phyloP scores from a whole-genome alignment of 1,140 invertebrate species.

The Zaprionus vittiger region DNA sequence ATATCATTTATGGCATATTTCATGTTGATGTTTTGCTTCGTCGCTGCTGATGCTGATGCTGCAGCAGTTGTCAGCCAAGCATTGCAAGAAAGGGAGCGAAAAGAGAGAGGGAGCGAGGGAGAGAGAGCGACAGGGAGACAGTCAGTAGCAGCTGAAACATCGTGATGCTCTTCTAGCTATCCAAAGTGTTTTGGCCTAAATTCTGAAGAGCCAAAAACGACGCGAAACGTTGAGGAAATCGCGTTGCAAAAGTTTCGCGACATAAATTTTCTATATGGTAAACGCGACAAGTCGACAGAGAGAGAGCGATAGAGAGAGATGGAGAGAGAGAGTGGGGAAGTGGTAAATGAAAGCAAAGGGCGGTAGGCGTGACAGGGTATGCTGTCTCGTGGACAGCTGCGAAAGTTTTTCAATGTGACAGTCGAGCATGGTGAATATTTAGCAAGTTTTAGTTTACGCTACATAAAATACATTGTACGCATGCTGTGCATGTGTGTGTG shows the following conservation, averaged over 20 bases:
- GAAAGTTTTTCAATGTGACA: conserved; percentile 65
- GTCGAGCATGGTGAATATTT: conserved; percentile 54
- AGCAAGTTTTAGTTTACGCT: conserved; percentile 54
- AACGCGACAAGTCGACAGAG: not conserved
- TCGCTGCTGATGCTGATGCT: conserved; percentile 8
- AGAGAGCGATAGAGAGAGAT: not conserved
- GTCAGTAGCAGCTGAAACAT: conserved; percentile 13
- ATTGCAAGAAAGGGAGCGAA: not conserved
- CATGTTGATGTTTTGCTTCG: conserved; percentile 40
- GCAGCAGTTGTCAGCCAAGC: conserved; percentile 10
- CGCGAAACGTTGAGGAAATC: conserved; percentile 21
- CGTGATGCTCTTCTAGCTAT: conserved; percentile 37
- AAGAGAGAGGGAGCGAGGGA: not conserved
- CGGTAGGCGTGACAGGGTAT: not conserved
- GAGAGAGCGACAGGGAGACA: not conserved
- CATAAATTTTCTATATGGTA: conserved; percentile 59
- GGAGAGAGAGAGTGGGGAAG: not conserved
- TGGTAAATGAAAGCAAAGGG: not conserved
- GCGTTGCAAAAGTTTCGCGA: conserved; percentile 58
- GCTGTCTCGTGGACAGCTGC: conserved; percentile 9
- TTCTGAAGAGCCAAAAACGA: conserved; percentile 56
- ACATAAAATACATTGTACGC: conserved; percentile 41
- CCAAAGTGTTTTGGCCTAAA: conserved; percentile 76
- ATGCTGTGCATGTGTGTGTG: conserved; percentile 17
- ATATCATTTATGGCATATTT: conserved; percentile 64